Conservation (phyloP, 2,797 vertebrate genomes). For the Lutjanus campechanus region DNA sequence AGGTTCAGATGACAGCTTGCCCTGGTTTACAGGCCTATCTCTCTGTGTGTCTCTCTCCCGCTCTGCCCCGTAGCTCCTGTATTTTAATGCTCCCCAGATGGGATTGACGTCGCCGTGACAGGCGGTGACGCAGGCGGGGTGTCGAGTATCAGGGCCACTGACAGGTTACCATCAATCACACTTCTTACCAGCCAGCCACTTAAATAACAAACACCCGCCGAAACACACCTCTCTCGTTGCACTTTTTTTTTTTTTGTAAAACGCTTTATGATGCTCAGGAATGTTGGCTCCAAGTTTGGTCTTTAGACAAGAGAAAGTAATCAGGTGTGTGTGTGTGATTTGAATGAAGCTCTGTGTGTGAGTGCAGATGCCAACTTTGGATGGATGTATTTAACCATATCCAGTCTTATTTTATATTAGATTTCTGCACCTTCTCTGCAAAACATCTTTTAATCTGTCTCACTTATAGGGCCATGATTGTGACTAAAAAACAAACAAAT, state of each 20-base stretch:
- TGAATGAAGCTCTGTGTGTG: not conserved
- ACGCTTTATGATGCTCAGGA: constrained; percentile 42
- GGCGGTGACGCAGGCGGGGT: constrained; percentile 80
- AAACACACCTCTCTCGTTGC: constrained; percentile 48
- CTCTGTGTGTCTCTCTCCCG: constrained; percentile 10
- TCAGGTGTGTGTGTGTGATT: constrained; percentile 31
- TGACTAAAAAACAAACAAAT: not conserved
- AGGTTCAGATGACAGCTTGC: constrained; percentile 73
- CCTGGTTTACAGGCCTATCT: constrained; percentile 66
- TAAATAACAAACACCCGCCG: constrained; percentile 55
- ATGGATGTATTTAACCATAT: constrained; percentile 13
- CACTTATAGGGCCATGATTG: not conserved
- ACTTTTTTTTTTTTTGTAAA: constrained; percentile 20
- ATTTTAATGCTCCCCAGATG: constrained; percentile 79
- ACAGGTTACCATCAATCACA: constrained; percentile 79
- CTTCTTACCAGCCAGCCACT: constrained; percentile 61
- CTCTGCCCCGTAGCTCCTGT: constrained; percentile 64
- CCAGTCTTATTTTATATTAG: not conserved
- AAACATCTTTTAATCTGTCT: not conserved
- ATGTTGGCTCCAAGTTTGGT: constrained; percentile 39
- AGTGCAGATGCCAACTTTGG: constrained; percentile 9
- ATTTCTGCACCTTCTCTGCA: not conserved
- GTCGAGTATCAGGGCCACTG: constrained; percentile 77
- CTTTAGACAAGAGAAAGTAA: constrained; percentile 30
- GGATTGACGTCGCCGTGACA: constrained; percentile 77